Percentiles rank a stretch among this genome's conserved stretches.
phyloP scores from a whole-genome alignment of 53 echinoderm and acorn worm species.

The Crossaster papposus region DNA sequence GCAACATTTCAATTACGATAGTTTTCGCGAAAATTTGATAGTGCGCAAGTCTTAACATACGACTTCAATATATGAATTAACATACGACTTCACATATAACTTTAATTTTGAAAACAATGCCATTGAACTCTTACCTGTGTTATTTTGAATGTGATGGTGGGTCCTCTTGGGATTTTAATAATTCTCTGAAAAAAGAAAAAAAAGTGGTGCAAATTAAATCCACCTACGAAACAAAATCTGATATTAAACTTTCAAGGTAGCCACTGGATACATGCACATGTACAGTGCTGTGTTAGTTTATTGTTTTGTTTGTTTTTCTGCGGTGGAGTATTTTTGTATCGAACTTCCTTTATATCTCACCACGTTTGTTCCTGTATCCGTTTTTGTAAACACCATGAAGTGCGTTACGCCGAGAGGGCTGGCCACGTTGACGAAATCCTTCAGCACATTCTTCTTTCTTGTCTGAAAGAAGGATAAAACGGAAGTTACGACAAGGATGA shows the following conservation, averaged over 20 bases:
- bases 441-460: slow-evolving; percentile 85
- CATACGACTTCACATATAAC: too few species aligned
- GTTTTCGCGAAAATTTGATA: too few species aligned
- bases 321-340: background rate
- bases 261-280: too few species aligned
- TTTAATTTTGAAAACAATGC: background rate
- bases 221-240: too few species aligned
- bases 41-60: too few species aligned
- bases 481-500: background rate
- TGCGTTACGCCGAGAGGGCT: slow-evolving; percentile 90
- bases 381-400: slow-evolving; percentile 83
- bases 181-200: slow-evolving; percentile 69
- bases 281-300: too few species aligned
- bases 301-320: background rate
- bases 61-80: too few species aligned
- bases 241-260: too few species aligned
- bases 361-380: slow-evolving; percentile 80
- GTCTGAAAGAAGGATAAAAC: slow-evolving; percentile 58
- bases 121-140: slow-evolving; percentile 68
- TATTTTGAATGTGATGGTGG: slow-evolving; percentile 92
- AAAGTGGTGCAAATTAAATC: background rate
- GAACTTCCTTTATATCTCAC: slow-evolving; percentile 55
- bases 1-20: too few species aligned
- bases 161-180: slow-evolving; percentile 89
- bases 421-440: slow-evolving; percentile 92